phyloP scores from a whole-genome alignment of 2,113 vertebrate genomes.

The Edolisoma coerulescens region DNA sequence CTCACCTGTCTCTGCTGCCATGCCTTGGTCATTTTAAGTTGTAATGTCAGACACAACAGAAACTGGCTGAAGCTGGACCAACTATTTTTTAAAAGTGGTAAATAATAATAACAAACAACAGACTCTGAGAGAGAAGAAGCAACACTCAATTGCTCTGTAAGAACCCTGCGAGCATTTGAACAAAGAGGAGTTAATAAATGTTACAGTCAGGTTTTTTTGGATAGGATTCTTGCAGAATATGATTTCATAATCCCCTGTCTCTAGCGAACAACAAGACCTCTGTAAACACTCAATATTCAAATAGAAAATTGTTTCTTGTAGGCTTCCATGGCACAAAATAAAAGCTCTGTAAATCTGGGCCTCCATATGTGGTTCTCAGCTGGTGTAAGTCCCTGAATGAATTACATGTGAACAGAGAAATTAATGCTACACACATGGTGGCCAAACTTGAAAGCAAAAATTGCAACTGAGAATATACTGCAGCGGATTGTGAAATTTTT shows the following conservation, averaged over 20 bases:
- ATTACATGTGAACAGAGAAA: constrained; percentile 74
- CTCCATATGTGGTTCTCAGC: constrained; percentile 79
- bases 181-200: constrained; percentile 47
- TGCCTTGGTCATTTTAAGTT: not conserved
- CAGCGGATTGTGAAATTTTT: constrained; percentile 61
- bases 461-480: constrained; percentile 63
- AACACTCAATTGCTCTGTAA: not conserved
- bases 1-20: not conserved
- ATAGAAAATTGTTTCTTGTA: constrained; percentile 71
- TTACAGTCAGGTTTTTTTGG: constrained; percentile 15
- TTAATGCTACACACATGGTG: constrained; percentile 73
- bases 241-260: constrained; percentile 69
- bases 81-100: not conserved
- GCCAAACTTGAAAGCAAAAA: constrained; percentile 75
- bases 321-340: constrained; percentile 73
- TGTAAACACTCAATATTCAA: constrained; percentile 73
- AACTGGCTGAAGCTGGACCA: not conserved
- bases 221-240: constrained; percentile 38
- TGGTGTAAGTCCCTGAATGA: constrained; percentile 75
- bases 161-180: not conserved
- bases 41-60: not conserved
- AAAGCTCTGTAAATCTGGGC: constrained; percentile 73
- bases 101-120: not conserved
- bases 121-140: not conserved
- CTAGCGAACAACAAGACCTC: constrained; percentile 59